These are phyloP conservation scores for Cinclus mexicanus DNA, from an alignment of 2,113 vertebrate genomes.

Conservation along the genomic window DNA sequence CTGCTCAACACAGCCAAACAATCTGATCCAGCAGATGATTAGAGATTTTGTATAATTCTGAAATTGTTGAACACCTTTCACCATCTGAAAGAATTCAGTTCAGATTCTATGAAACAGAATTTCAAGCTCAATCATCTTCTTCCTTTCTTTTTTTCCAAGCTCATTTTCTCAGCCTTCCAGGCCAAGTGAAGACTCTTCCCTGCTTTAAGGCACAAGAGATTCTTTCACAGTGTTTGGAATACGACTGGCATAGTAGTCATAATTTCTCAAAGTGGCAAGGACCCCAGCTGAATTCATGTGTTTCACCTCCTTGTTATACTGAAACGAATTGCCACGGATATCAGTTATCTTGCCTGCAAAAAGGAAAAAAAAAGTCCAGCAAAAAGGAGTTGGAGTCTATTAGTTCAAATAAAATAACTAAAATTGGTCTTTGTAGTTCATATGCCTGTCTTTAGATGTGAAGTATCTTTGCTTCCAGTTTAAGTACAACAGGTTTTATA, in stretches of 20 bases:
- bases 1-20: not conserved
- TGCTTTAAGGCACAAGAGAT: constrained; percentile 79
- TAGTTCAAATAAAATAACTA: not conserved
- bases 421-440: not conserved
- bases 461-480: not conserved
- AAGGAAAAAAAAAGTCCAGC: not conserved
- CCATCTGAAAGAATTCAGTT: not conserved
- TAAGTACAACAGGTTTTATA: not conserved
- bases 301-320: constrained; percentile 89
- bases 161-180: not conserved
- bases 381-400: not conserved
- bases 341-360: constrained; percentile 89
- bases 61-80: constrained; percentile 11
- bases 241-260: constrained; percentile 87
- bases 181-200: not conserved
- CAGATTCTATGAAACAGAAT: not conserved
- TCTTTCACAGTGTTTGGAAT: constrained; percentile 86
- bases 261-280: constrained; percentile 87
- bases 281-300: constrained; percentile 96
- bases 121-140: not conserved
- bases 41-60: not conserved
- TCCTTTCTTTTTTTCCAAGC: not conserved
- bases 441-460: not conserved
- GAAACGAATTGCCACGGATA: constrained; percentile 86
- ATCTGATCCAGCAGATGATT: not conserved